Evolutionary conservation across 92 coral and sea anemone genomes (phyloP).

Genomic region (Epizoanthus scotinus): DNA sequence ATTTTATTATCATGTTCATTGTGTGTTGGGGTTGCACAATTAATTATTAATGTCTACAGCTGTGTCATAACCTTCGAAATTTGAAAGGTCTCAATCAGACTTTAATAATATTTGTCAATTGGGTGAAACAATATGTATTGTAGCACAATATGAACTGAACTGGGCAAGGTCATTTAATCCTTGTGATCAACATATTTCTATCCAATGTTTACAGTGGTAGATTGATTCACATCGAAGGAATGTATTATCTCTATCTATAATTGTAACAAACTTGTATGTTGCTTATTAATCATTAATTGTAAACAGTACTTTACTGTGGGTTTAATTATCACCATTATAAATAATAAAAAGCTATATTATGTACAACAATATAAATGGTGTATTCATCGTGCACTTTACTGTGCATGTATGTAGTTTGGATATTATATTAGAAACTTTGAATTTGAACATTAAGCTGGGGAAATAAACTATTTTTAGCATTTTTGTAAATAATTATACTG

Average conservation of each 20-base stretch:
- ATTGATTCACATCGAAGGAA: not conserved
- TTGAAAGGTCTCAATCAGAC: not conserved
- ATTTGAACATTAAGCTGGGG: no score
- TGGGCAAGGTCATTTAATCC: no score
- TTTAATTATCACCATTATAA: constrained; percentile 22
- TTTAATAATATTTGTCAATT: not conserved
- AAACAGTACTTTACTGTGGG: constrained; percentile 33
- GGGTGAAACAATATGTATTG: not conserved
- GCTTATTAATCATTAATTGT: constrained; percentile 20
- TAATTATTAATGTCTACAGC: constrained; percentile 26
- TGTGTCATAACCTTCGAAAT: constrained; percentile 14
- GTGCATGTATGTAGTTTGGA: no score
- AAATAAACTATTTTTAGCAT: no score
- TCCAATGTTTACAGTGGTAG: not conserved
- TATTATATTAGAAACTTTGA: no score
- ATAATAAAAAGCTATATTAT: constrained; percentile 5
- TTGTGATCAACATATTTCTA: not conserved
- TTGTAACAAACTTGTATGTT: not conserved
- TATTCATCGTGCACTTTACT: not conserved
- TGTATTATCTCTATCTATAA: not conserved
- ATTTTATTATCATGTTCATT: constrained; percentile 26
- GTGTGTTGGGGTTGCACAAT: constrained; percentile 22
- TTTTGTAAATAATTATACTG: no score
- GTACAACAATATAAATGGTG: not conserved
- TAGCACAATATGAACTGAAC: no score